Conservation (phyloP, 2,888 invertebrate genomes). For the Tipula unca region DNA sequence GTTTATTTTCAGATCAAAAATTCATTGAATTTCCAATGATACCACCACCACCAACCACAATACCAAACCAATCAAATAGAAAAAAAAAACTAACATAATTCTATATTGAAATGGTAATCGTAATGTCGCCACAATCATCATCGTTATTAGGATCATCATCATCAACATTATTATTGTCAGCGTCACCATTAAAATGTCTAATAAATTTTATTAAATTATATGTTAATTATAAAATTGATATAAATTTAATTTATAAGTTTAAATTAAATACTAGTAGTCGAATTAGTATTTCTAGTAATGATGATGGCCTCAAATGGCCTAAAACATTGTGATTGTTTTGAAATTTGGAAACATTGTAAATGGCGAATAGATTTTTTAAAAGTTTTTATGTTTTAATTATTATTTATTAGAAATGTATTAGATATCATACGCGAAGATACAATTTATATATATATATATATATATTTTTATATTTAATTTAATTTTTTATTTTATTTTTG, state of each 20-base stretch:
- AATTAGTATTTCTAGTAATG: neutral
- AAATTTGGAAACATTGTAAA: constrained; percentile 74
- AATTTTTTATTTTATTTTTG: neutral
- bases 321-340: constrained; percentile 41
- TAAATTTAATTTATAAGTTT: neutral
- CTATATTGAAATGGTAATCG: neutral
- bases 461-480: neutral
- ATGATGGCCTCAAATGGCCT: constrained; percentile 18
- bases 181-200: constrained; percentile 1
- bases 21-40: neutral
- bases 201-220: neutral
- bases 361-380: constrained; percentile 46
- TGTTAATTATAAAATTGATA: neutral
- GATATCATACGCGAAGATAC: neutral
- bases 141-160: constrained; percentile 8
- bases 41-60: neutral
- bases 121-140: neutral
- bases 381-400: neutral
- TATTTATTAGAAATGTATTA: constrained; percentile 1
- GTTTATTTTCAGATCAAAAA: neutral
- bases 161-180: neutral
- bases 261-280: neutral
- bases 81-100: neutral
- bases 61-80: neutral
- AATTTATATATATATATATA: neutral